Evolutionary conservation across 1,140 invertebrate species (phyloP), one percentile per base, ranked within the genome.

Genomic region (Ganaspis sp.): DNA sequence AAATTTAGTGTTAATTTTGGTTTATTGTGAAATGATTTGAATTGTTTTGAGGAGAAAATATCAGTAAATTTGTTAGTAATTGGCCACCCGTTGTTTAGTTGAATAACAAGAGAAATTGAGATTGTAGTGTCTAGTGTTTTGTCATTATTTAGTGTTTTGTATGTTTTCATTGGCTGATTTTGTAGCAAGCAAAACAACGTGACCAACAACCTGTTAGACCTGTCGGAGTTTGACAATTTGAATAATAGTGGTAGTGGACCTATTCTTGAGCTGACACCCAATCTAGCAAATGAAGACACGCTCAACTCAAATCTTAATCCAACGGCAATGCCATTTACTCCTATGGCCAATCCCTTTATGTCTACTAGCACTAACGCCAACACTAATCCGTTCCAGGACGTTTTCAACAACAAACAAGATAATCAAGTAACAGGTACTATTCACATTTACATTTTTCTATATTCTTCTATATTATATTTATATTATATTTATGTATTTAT

Each of bases 141-240:
- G 81, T 76, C 83, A 82, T 86, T 84, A 85, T 76, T 86, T 86
- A 87, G 83, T 83, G 73, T 87, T 71, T 89, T 83, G 89, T 87
- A 85, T 81, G 89, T 87, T 87, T 82, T 81, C 77, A 89, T 87
- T 89, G 85, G 85, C 84, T 89, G 83, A 79, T 90, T 90, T 91
- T 91, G 80, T 91, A 92, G 91, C 86, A 92, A 90, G 80, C 90
- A 92, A 87, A 92, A 92, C 88, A 92, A 92, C 90, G 91, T 91
- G 85, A 92, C 91, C 82, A 92, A 92, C 89, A 92, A 91, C 88
- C 88, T 92, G 79, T 90, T 92, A 89, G 91, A 92, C 86, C 86
- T 92, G 82, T 90, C 90, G 85, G 91, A 92, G 81, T 91, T 92
- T 89, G 93, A 94, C 83, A 90, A 91, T 82, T 88, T 93, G 84